Conservation (phyloP, 1,140 invertebrate genomes). For the Andricus grossulariae region DNA sequence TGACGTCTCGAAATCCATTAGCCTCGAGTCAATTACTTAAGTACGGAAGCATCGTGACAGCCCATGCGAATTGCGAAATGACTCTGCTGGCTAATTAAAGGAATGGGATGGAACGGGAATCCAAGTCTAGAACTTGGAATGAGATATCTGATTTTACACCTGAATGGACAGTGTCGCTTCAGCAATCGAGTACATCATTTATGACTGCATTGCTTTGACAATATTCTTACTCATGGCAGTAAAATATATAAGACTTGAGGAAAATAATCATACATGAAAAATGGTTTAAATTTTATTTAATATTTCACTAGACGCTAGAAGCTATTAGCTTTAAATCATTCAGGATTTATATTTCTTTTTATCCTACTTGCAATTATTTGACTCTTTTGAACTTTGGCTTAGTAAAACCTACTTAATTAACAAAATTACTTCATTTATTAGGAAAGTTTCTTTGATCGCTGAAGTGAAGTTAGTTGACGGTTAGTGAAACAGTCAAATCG, state of each 20-base stretch:
- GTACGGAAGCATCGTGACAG: slow-evolving; percentile 39
- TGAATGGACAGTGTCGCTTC: slow-evolving; percentile 9
- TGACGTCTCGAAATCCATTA: slow-evolving; percentile 44
- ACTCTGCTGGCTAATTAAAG: slow-evolving; percentile 31
- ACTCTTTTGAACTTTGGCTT: too few relatives aligned
- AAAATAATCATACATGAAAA: neutral
- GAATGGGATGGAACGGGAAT: slow-evolving; percentile 33
- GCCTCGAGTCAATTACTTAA: slow-evolving; percentile 49
- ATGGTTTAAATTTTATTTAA: too few relatives aligned
- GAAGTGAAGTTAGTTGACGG: too few relatives aligned
- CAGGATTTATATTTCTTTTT: too few relatives aligned
- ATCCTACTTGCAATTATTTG: too few relatives aligned
- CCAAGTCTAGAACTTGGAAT: slow-evolving; percentile 7
- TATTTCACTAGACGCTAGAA: too few relatives aligned
- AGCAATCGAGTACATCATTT: neutral
- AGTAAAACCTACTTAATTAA: too few relatives aligned
- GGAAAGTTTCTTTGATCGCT: too few relatives aligned
- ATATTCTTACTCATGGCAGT: neutral
- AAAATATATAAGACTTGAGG: neutral
- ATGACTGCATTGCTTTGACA: neutral
- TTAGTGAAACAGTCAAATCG: too few relatives aligned
- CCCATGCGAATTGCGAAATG: slow-evolving; percentile 32
- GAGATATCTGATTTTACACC: slow-evolving; percentile 8
- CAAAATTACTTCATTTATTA: too few relatives aligned
- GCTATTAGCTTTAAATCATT: too few relatives aligned